Base-by-base conservation (phyloP, 2,888 invertebrate species). In the Hemistola chrysoprasaria region DNA sequence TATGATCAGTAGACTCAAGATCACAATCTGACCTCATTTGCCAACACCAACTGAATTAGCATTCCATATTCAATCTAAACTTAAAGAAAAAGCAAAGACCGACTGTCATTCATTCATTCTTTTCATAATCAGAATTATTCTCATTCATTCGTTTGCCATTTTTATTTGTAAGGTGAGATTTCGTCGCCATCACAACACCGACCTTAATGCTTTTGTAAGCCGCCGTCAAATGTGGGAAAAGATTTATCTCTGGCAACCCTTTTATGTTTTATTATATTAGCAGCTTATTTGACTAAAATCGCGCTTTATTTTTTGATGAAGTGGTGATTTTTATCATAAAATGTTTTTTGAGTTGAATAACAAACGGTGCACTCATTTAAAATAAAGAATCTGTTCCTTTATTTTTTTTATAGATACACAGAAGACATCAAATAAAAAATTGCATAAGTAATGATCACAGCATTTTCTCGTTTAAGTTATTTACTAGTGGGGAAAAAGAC, bases 171-270 rank as follows among this genome's bases (percentile, higher is more conserved):
- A 73, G 79, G 82, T 76, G 82, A 71, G 79, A 80, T 73, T 78
- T 81, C 67, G 73, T 76, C 82, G 73, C 83, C 65, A 61, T 56
- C 40, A 67, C 56, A 69, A 75, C 73, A 75, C 71, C 47, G 44
- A 10, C 26, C 8, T 30, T 29, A 62, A 61, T 49, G 55, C 57
- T 59, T 66, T 71, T 67, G 59, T 67, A 49, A 55, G 40, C 53
- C 47, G 45, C 62, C 62, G 64, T 58, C 62, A 59, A 67, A 65
- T 74, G 76, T 77, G 80, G 75, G 77, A 78, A 77, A 70, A 69
- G 43, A 48, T 39, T 64, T 67, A 74, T 78, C 72, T 78, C 72
- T 65, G 54, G 48, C 40, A 54, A 57, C 53, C 47, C 53, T 59
- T 61, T 67, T 62, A 56, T 46, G 27, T 50, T 57, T 66, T 65